Conservation (phyloP, 2,113 vertebrate genomes). For the Pan troglodytes region NHGRI_mPanTro3-v2.1_pri NC_086015.1:158396001-158396500, state of each 20-base stretch:
- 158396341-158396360: neutral
- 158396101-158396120: neutral
- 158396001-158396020: neutral
- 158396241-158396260: neutral
- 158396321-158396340: neutral
- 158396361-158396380: neutral
- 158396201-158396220: neutral
- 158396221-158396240: neutral
- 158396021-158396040: neutral
- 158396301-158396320: neutral
- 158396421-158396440: neutral
- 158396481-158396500: neutral
- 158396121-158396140: neutral
- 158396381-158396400: neutral
- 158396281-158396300: neutral
- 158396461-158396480: neutral
- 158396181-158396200: neutral
- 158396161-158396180: neutral
- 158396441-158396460: neutral
- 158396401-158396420: neutral
- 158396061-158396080: neutral
- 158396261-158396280: neutral
- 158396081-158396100: neutral
- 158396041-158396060: constrained; percentile 12
- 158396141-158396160: neutral